These are phyloP conservation scores for Ormyrus pomaceus DNA, from an alignment of 2,888 invertebrate genomes.

Conservation along the genomic window DNA sequence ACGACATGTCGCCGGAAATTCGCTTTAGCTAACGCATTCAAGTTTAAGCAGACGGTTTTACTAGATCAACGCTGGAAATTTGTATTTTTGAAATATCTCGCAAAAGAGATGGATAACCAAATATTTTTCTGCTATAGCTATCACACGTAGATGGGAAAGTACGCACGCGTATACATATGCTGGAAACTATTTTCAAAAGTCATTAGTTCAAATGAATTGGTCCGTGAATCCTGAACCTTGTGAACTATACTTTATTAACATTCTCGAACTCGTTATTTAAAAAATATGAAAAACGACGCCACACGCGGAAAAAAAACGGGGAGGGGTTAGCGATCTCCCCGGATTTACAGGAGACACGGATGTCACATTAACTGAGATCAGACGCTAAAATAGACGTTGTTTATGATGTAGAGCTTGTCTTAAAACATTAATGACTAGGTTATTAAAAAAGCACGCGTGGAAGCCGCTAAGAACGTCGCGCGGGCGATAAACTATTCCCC, in stretches of 20 bases:
- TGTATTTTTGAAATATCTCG: too few relatives aligned
- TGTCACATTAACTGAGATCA: slow-evolving; percentile 67
- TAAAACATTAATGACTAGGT: slow-evolving; percentile 34
- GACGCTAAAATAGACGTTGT: slow-evolving; percentile 60
- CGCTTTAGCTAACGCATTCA: too few relatives aligned
- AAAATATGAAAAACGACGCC: neutral
- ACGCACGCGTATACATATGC: neutral
- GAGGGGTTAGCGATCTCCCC: slow-evolving; percentile 61
- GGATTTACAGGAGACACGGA: slow-evolving; percentile 66
- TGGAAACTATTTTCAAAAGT: slow-evolving; percentile 9
- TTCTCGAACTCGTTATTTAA: slow-evolving; percentile 12
- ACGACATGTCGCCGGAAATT: too few relatives aligned
- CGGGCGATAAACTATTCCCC: slow-evolving; percentile 7
- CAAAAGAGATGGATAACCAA: too few relatives aligned
- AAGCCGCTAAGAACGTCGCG: neutral
- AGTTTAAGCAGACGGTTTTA: too few relatives aligned
- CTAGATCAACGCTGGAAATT: too few relatives aligned
- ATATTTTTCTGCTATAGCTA: too few relatives aligned
- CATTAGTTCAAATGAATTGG: slow-evolving; percentile 23
- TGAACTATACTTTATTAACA: slow-evolving; percentile 4
- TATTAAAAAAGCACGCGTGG: slow-evolving; percentile 33
- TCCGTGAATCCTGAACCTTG: slow-evolving; percentile 28
- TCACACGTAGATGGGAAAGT: too few relatives aligned
- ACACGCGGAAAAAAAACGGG: neutral
- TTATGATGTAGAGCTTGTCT: slow-evolving; percentile 48